A percentile compares a stretch with the other conserved stretches of the same genome.
Evolutionary conservation across 2,888 invertebrate genomes (phyloP).

Genomic region (Philhelius pedissequus): DNA sequence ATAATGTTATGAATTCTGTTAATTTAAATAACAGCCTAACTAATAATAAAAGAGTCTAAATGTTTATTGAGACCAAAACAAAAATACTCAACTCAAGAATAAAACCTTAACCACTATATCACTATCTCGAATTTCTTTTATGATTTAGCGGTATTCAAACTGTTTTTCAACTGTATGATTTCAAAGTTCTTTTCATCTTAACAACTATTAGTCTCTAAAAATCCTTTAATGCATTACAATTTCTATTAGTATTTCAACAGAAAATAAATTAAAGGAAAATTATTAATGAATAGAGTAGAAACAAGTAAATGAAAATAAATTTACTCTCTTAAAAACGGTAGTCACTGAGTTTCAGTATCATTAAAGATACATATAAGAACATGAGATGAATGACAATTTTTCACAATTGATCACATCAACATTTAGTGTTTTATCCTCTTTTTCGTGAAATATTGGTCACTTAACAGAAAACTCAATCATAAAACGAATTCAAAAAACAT

Average conservation of each 20-base stretch:
- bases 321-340: background rate
- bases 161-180: background rate
- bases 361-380: too few species aligned
- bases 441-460: background rate
- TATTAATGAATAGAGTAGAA: conserved; percentile 39
- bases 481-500: background rate
- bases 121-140: background rate
- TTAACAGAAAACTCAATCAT: conserved; percentile 26
- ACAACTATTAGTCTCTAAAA: conserved; percentile 34
- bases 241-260: conserved; percentile 18
- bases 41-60: conserved; percentile 60
- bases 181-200: conserved; percentile 17
- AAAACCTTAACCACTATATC: conserved; percentile 11
- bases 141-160: background rate
- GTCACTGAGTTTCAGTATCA: conserved; percentile 25
- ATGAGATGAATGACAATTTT: conserved; percentile 59
- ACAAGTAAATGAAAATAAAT: background rate
- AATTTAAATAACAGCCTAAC: conserved; percentile 68
- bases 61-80: background rate
- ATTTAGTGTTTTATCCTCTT: background rate
- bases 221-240: background rate
- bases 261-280: background rate
- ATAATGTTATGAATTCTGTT: conserved; percentile 70
- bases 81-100: background rate
- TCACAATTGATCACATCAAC: conserved; percentile 28